Conservation (phyloP, 2,888 invertebrate species). For the Anarsia innoxiella region DNA sequence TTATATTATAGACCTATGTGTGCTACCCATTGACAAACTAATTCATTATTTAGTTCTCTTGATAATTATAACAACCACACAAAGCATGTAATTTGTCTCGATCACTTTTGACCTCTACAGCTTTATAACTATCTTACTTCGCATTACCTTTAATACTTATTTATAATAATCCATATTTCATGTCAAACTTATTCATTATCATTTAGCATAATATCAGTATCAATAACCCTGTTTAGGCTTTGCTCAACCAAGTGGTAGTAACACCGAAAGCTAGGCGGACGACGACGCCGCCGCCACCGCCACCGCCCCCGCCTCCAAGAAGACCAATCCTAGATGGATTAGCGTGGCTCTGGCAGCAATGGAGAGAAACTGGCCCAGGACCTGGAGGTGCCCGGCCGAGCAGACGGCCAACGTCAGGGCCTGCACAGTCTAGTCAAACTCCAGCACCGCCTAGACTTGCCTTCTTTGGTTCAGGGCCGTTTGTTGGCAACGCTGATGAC, state of each 20-base stretch:
- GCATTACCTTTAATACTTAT: no score
- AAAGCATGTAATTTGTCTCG: no score
- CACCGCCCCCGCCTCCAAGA: conserved; percentile 58
- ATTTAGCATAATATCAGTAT: conserved; percentile 23
- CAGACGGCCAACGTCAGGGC: conserved; percentile 37
- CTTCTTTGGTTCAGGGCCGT: conserved; percentile 70
- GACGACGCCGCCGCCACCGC: conserved; percentile 48
- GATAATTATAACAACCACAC: no score
- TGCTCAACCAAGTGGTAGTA: conserved; percentile 76
- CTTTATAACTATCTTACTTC: no score
- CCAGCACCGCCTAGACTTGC: conserved; percentile 48
- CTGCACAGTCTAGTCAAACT: conserved; percentile 34
- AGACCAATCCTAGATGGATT: conserved; percentile 73
- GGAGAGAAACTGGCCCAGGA: conserved; percentile 70
- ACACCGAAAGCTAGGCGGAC: conserved; percentile 65
- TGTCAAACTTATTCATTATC: conserved; percentile 21
- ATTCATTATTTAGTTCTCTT: no score
- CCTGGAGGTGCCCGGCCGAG: conserved; percentile 36
- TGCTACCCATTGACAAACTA: no score
- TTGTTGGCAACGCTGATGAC: conserved; percentile 66
- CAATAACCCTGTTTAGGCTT: conserved; percentile 70
- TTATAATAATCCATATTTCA: no score
- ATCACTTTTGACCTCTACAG: no score
- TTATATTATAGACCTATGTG: no score
- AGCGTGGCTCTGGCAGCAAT: conserved; percentile 75